Conservation (phyloP, 2,888 invertebrate species). For the Malachius bipustulatus region DNA sequence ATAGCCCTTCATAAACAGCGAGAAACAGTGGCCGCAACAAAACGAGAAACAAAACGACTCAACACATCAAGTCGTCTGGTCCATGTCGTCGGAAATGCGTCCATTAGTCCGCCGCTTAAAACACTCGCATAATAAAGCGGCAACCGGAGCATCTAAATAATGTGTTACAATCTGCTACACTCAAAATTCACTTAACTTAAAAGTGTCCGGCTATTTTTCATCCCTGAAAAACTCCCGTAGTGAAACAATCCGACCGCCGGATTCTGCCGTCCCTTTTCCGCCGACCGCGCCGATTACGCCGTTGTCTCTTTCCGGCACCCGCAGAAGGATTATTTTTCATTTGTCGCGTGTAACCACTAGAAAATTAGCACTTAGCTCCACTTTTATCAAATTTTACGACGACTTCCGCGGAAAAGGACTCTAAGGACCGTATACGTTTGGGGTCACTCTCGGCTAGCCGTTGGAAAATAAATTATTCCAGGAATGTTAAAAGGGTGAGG, state of each 20-base stretch:
- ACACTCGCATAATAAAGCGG: too few relatives aligned
- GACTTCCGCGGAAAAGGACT: neutral
- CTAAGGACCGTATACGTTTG: constrained; percentile 10
- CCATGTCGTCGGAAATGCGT: too few relatives aligned
- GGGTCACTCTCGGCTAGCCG: constrained; percentile 16
- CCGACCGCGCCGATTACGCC: constrained; percentile 9
- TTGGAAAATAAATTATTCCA: constrained; percentile 27
- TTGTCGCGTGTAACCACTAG: constrained; percentile 30
- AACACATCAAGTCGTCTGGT: too few relatives aligned
- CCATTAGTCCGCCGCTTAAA: too few relatives aligned
- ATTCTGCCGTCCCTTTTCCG: constrained; percentile 16
- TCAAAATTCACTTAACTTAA: constrained; percentile 36
- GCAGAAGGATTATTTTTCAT: constrained; percentile 28
- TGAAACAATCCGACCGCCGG: constrained; percentile 18
- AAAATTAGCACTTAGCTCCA: constrained; percentile 33
- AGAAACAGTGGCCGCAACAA: too few relatives aligned
- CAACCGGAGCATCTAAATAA: constrained; percentile 1
- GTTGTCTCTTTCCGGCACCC: constrained; percentile 3
- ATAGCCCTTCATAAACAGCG: too few relatives aligned
- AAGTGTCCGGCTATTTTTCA: constrained; percentile 35
- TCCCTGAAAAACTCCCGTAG: constrained; percentile 16
- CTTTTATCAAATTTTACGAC: constrained; percentile 29
- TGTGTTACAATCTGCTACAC: constrained; percentile 30
- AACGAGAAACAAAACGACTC: too few relatives aligned
- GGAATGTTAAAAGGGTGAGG: constrained; percentile 28